Percentiles rank a stretch among this genome's conserved stretches.
Evolutionary conservation across 1,140 invertebrate genomes (phyloP).

Genomic region (Formica exsecta): DNA sequence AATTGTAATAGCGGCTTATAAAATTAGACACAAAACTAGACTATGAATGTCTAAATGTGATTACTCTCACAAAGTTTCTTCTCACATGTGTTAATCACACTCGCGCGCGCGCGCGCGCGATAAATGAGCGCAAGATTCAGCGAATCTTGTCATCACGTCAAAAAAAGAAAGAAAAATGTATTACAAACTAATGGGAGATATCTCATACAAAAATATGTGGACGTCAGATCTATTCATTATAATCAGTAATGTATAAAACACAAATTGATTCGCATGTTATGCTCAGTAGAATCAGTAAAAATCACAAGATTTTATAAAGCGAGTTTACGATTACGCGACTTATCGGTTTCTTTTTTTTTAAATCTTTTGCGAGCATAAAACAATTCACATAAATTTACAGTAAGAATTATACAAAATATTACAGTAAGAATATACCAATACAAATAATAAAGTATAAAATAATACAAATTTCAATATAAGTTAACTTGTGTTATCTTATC

Average conservation of each 20-base stretch:
- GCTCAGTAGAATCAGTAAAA: not conserved
- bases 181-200: not conserved
- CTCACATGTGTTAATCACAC: constrained; percentile 7
- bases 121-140: not conserved
- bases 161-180: not conserved
- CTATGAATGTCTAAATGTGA: too few relatives aligned
- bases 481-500: not conserved
- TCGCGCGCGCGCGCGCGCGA: not conserved
- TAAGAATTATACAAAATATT: not conserved
- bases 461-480: constrained; percentile 1
- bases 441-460: not conserved
- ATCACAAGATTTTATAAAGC: not conserved
- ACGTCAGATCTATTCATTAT: constrained; percentile 17
- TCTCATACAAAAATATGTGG: not conserved
- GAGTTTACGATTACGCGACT: not conserved
- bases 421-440: not conserved
- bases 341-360: not conserved
- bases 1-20: too few relatives aligned
- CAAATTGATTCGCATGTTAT: not conserved
- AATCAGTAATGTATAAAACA: not conserved
- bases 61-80: not conserved
- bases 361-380: not conserved
- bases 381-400: not conserved
- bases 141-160: not conserved
- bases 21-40: too few relatives aligned